These are phyloP conservation scores for Drosophila mayri DNA, from an alignment of 1,140 invertebrate genomes.

Conservation along the genomic window DNA sequence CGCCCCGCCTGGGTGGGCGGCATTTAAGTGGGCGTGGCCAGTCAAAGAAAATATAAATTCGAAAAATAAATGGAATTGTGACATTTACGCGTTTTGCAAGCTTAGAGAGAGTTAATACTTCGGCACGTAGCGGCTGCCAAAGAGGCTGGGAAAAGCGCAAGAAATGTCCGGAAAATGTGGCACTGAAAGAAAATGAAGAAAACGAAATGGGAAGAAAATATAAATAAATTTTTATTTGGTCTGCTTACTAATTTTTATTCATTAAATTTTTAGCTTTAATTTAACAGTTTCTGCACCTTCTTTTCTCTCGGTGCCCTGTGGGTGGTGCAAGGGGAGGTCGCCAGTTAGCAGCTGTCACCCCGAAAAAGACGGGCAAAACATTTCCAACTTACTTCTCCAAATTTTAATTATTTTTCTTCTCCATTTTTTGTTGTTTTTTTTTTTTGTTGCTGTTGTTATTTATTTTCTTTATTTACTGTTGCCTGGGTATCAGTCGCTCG, in stretches of 20 bases:
- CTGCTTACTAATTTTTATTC: neutral
- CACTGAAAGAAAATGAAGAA: neutral
- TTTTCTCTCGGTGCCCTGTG: neutral
- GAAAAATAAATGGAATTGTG: constrained; percentile 81
- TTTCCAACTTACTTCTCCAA: constrained; percentile 75
- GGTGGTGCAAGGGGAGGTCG: neutral
- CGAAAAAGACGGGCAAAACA: constrained; percentile 48
- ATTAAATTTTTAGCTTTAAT: rapidly evolving
- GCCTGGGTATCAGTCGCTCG: constrained; percentile 10
- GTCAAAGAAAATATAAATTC: constrained; percentile 78
- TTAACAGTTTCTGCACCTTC: no score
- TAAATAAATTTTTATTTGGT: neutral
- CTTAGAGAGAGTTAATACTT: constrained; percentile 81
- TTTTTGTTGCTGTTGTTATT: constrained; percentile 1
- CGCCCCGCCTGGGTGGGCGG: neutral
- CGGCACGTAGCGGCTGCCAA: constrained; percentile 62
- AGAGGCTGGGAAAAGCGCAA: constrained; percentile 10
- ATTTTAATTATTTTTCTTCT: constrained; percentile 77
- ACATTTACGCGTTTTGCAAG: constrained; percentile 79
- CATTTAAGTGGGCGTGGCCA: constrained; percentile 48
- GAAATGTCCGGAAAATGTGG: constrained; percentile 8
- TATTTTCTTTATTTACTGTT: constrained; percentile 8
- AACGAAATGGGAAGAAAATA: no score
- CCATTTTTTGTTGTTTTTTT: constrained; percentile 10
- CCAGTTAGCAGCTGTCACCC: constrained; percentile 67